Conservation (phyloP, 2,888 invertebrate genomes). For the Calliscelio sp. region DNA sequence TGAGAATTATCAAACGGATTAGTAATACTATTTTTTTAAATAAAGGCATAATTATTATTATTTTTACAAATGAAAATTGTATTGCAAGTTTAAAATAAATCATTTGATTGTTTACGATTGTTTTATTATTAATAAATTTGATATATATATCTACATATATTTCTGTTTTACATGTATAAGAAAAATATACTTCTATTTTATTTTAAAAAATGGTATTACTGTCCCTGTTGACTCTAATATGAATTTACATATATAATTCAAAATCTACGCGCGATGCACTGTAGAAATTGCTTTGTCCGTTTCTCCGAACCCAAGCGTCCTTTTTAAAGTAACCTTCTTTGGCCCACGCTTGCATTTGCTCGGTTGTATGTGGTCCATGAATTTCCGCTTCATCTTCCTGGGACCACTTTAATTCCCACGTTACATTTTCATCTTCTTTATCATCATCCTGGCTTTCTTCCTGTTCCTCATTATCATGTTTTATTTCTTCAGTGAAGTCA, state of each 20-base stretch:
- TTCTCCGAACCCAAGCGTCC: constrained; percentile 95
- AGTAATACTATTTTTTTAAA: neutral
- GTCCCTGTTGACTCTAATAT: neutral
- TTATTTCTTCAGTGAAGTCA: constrained; percentile 89
- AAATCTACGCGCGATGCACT: constrained; percentile 96
- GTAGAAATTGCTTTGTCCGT: constrained; percentile 92
- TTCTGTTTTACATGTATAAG: no score
- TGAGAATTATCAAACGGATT: neutral
- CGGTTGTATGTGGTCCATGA: constrained; percentile 94
- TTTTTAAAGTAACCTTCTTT: constrained; percentile 94
- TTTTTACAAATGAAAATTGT: no score
- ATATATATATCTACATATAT: no score
- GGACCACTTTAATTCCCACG: constrained; percentile 97
- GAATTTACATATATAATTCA: constrained; percentile 94
- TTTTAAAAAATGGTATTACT: constrained; percentile 12
- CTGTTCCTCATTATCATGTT: constrained; percentile 82
- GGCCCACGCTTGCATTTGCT: constrained; percentile 97
- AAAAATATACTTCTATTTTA: neutral
- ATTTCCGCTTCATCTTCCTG: constrained; percentile 91
- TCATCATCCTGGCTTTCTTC: constrained; percentile 15
- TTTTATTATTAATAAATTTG: no score
- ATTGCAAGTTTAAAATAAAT: no score
- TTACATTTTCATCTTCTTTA: constrained; percentile 83
- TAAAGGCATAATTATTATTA: no score
- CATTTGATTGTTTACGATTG: no score